Conservation (phyloP, 2,797 vertebrate species). For the Hyperoplus lanceolatus region DNA sequence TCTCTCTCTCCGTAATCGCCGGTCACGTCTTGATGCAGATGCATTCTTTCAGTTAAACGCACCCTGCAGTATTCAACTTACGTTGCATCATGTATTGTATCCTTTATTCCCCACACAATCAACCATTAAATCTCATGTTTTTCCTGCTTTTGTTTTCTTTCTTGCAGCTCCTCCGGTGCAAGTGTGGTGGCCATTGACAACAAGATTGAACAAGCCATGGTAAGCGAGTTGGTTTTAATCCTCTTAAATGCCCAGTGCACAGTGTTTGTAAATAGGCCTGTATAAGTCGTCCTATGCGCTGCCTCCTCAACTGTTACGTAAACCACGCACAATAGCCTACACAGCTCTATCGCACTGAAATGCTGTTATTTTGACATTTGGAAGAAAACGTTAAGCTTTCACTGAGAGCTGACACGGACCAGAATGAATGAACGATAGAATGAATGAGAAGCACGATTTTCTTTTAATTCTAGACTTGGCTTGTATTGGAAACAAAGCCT, state of each 20-base stretch:
- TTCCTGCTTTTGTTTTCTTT: conserved; percentile 26
- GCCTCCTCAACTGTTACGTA: conserved; percentile 61
- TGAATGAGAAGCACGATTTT: not conserved
- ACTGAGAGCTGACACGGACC: not conserved
- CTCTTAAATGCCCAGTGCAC: not conserved
- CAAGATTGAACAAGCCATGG: conserved; percentile 99
- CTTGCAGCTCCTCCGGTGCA: conserved; percentile 92
- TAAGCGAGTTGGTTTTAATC: conserved; percentile 75
- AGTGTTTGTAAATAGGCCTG: conserved; percentile 42
- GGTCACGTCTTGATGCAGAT: not conserved
- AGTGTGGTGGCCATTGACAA: conserved; percentile 99
- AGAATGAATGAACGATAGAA: conserved; percentile 37
- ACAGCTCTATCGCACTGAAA: not conserved
- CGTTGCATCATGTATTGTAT: not conserved
- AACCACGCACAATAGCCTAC: conserved; percentile 18
- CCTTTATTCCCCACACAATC: not conserved
- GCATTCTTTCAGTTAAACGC: not conserved
- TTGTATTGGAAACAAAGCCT: not conserved
- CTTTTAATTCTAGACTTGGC: not conserved
- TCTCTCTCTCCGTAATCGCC: too few species aligned
- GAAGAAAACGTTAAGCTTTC: too few species aligned
- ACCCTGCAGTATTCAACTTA: conserved; percentile 4
- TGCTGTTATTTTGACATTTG: not conserved
- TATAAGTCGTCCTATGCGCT: conserved; percentile 18
- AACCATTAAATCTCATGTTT: not conserved